Percentiles rank a stretch among this genome's conserved stretches.
Conservation (phyloP, 1,140 invertebrate species). For the Drosophila pseudoananassae region DNA sequence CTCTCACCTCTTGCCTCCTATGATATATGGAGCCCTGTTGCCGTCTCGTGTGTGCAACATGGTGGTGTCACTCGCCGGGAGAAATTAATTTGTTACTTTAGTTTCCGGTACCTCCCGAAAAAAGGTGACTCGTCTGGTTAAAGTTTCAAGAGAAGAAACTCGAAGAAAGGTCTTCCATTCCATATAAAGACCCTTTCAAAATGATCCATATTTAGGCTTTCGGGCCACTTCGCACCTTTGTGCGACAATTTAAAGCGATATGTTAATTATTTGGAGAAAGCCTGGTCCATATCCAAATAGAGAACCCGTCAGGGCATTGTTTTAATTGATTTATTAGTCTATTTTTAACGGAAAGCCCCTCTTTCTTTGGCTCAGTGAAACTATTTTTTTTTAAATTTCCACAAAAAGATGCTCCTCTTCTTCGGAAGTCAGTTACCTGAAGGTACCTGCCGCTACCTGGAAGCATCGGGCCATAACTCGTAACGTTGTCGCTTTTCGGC, state of each 20-base stretch:
- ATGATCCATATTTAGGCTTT: not conserved
- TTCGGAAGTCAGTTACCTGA: constrained; percentile 13
- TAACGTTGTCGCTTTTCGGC: constrained; percentile 42
- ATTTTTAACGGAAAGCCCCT: not conserved
- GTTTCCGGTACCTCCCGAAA: constrained; percentile 16
- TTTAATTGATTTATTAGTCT: constrained; percentile 30
- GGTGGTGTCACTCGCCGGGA: constrained; percentile 55
- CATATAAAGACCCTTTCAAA: not conserved
- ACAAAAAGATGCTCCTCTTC: constrained; percentile 15
- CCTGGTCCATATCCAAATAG: not conserved
- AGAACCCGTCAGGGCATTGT: not conserved
- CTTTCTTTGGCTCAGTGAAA: constrained; percentile 25
- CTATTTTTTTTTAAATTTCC: constrained; percentile 29
- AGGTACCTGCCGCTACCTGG: constrained; percentile 18
- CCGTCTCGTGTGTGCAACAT: constrained; percentile 39
- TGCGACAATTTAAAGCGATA: constrained; percentile 24
- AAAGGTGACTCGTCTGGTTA: constrained; percentile 46
- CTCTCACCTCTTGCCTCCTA: constrained; percentile 17
- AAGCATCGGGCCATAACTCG: constrained; percentile 62
- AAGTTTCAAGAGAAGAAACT: not conserved
- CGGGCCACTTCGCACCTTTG: constrained; percentile 29
- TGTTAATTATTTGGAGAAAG: constrained; percentile 30
- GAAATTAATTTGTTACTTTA: constrained; percentile 76
- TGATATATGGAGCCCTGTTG: constrained; percentile 63
- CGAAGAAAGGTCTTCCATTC: not conserved